phyloP scores from a whole-genome alignment of 1,140 invertebrate species.

The Ceratosolen fusciceps region DNA sequence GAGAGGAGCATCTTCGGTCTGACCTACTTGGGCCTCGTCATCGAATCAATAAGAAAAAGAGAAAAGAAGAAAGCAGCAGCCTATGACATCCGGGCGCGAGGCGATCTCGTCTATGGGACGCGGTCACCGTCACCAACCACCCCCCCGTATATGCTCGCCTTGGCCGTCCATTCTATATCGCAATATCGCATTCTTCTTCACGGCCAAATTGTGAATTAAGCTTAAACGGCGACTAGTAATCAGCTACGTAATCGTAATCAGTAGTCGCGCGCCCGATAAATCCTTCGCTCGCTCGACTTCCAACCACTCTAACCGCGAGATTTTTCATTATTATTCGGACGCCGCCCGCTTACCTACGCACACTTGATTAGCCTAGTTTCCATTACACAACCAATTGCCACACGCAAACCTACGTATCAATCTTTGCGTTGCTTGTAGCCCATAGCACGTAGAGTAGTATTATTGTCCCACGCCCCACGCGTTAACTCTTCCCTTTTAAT shows the following conservation, averaged over 20 bases:
- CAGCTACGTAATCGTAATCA: too few species aligned
- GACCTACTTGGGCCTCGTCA: constrained; percentile 11
- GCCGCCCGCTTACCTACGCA: background rate
- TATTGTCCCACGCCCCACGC: background rate
- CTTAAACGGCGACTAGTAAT: too few species aligned
- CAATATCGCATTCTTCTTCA: too few species aligned
- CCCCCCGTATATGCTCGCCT: too few species aligned
- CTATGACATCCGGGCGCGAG: constrained; percentile 4
- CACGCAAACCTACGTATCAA: background rate
- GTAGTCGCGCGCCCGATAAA: too few species aligned
- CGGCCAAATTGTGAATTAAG: constrained; percentile 2
- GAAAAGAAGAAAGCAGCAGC: constrained; percentile 36
- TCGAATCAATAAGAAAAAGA: constrained; percentile 24
- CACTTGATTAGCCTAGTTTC: background rate
- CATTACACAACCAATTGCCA: background rate
- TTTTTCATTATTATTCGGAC: background rate
- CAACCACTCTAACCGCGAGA: too few species aligned
- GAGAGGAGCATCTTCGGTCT: background rate
- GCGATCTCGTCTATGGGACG: background rate
- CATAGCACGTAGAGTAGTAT: too few species aligned
- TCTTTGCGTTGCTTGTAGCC: too few species aligned
- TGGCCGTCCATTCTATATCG: too few species aligned
- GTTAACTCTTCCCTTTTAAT: background rate
- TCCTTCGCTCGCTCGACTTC: too few species aligned
- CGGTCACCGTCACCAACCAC: constrained; percentile 10